Evolutionary conservation across 2,888 invertebrate species (phyloP).

Genomic region (Eristalis intricaria): DNA sequence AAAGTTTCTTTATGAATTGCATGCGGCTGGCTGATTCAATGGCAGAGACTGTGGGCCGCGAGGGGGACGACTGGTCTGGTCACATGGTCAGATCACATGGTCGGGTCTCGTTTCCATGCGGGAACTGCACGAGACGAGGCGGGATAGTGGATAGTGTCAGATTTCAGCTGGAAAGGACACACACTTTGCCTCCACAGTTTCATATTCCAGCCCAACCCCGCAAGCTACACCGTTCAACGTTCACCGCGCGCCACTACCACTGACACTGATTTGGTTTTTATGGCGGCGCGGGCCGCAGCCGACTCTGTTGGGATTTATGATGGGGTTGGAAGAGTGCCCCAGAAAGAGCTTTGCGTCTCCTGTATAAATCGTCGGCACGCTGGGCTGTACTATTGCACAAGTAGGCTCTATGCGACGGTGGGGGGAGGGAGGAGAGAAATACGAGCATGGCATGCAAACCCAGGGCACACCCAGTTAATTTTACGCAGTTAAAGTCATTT

Average conservation of each 20-base stretch:
- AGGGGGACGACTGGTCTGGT: conserved; percentile 12
- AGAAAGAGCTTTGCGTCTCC: conserved; percentile 15
- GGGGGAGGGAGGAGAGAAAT: conserved; percentile 20
- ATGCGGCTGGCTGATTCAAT: background rate
- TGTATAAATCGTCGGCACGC: background rate
- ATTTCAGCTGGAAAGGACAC: conserved; percentile 52
- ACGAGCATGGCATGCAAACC: conserved; percentile 25
- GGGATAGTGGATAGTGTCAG: conserved; percentile 39
- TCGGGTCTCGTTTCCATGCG: conserved; percentile 28
- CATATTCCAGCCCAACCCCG: background rate
- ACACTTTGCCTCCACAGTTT: conserved; percentile 2
- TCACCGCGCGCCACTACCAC: conserved; percentile 12
- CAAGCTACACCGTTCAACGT: conserved; percentile 9
- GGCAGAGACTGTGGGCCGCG: background rate
- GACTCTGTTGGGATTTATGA: conserved; percentile 51
- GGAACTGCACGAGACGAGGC: background rate
- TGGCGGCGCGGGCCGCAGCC: conserved; percentile 34
- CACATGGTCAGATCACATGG: conserved; percentile 65
- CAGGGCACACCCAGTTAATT: conserved; percentile 57
- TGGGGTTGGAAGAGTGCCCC: conserved; percentile 10
- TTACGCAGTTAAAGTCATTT: conserved; percentile 55
- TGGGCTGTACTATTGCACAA: background rate
- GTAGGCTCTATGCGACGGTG: conserved; percentile 7
- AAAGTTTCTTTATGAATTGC: conserved; percentile 73
- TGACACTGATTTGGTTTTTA: conserved; percentile 68